Evolutionary conservation across 2,888 invertebrate species (phyloP), one percentile per base, ranked within the genome.

Genomic region (Allolobophora icterica): DNA sequence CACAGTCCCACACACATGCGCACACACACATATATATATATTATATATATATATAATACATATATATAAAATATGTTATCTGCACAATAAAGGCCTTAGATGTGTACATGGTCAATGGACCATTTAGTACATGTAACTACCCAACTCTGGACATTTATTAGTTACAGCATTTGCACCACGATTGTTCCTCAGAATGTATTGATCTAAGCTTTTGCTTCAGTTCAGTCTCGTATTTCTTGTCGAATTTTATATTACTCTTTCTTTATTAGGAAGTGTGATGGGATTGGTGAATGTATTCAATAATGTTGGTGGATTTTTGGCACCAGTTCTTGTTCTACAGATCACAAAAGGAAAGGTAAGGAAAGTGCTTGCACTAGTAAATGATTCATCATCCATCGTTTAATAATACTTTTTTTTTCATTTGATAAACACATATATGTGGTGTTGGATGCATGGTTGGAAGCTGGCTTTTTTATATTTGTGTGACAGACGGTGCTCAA

Each of bases 201-300:
- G 30, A 71, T 71, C 71, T 71, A 45, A 45, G 3, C n/a, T n/a
- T n/a, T 30, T 71, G n/a, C 11, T 71, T 71, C 71, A 71, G n/a
- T n/a, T 30, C 30, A 71, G 71, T 71, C n/a, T 71, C 15, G 6
- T 52, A n/a, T 71, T n/a, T 71, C 71, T 71, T 71, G n/a, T 71
- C 71, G n/a, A 71, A 71, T 71, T 71, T 71, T 71, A n/a, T n/a
- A 11, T 11, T 71, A 11, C 8, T 30, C 3, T 71, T 71, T 71
- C 71, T 87, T 87, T 87, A 21, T 38, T 38, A 87, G 87, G 87
- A 34, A 35, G 35, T 87, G 87, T 87, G 38, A 87, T 87, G 87
- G 87, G 87, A 24, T 24, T 87, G 35, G 21, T 87, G 19, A 87
- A 87, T 38, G 4, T 34, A 24, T 34, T 87, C 35, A 15, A 17